Evolutionary conservation across 2,797 vertebrate species (phyloP).

Genomic region (Silurus lanzhouensis): DNA sequence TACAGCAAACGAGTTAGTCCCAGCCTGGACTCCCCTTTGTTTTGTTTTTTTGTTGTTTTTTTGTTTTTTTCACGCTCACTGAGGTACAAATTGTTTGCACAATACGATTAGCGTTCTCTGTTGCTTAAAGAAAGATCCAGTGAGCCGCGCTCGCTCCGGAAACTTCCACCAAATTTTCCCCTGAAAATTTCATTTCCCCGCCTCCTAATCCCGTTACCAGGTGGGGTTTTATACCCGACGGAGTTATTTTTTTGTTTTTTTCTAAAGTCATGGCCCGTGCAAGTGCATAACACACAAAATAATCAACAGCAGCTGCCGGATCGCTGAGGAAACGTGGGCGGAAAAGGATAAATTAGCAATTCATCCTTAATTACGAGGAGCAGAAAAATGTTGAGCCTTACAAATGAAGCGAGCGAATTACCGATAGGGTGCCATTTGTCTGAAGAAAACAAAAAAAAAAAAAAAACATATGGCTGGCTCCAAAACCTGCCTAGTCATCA

Average conservation of each 20-base stretch:
- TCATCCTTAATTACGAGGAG: conserved; percentile 59
- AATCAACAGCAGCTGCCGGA: conserved; percentile 45
- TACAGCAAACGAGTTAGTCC: not conserved
- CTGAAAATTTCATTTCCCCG: not conserved
- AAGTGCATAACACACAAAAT: not conserved
- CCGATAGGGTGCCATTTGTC: conserved; percentile 31
- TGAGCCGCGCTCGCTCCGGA: not conserved
- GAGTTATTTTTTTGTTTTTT: conserved; percentile 33
- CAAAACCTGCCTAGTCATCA: conserved; percentile 32
- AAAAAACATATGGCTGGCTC: conserved; percentile 14
- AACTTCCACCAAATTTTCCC: not conserved
- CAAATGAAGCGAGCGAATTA: conserved; percentile 53
- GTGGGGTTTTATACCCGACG: conserved; percentile 20
- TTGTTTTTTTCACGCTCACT: not conserved
- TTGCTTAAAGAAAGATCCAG: not conserved
- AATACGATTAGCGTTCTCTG: not conserved
- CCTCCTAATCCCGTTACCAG: not conserved
- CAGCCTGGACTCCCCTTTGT: not conserved
- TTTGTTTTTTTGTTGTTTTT: not conserved
- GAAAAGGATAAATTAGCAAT: conserved; percentile 60
- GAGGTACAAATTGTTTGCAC: not conserved
- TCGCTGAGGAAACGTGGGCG: conserved; percentile 48
- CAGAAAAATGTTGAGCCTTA: conserved; percentile 50
- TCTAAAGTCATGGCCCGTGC: conserved; percentile 34
- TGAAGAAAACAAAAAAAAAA: not conserved